Base-by-base conservation (phyloP, 2,113 vertebrate species). In the Calcarius ornatus region DNA sequence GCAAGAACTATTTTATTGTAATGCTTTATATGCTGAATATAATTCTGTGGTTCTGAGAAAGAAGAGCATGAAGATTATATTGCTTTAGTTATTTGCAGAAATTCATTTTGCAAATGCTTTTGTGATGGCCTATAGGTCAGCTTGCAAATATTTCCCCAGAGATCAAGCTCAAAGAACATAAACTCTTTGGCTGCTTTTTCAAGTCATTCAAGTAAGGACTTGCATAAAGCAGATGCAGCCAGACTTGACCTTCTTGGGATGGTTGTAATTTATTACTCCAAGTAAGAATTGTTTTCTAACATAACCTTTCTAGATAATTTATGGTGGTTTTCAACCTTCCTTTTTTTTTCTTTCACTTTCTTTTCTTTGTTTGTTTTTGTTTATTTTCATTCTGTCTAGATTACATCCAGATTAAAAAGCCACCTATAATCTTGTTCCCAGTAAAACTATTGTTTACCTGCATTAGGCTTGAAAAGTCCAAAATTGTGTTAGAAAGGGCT, bases 41-140 rank as follows among this genome's bases (percentile, higher is more conserved):
- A 48, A n/a, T 82, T 51, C 33, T 68, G 61, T 57, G 69, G 45
- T 93, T 92, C 76, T 90, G 63, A 95, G 75, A 47, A 43, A 72
- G 95, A 96, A 92, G 95, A 98, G 94, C 93, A 97, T 84, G 90
- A 92, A 98, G 90, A 92, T 96, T 96, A 94, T 90, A 94, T 97
- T 98, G 96, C 89, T 97, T 96, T 89, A 97, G 96, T 96, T 98
- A 96, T 97, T 98, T 97, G 95, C 94, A 91, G 95, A 97, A 98
- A 97, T 97, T 96, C 35, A 96, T 97, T 98, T 97, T 98, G 95
- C 95, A 94, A 88, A 97, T 98, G 98, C 96, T 96, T 98, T 97
- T 98, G 95, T 97, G 96, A 97, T 97, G 97, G 97, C 94, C 95
- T 93, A 60, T 97, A 95, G 97, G 95, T 94, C 79, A 86, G 57